phyloP scores from a whole-genome alignment of 2,113 vertebrate species.

The Zosterops borbonicus region DNA sequence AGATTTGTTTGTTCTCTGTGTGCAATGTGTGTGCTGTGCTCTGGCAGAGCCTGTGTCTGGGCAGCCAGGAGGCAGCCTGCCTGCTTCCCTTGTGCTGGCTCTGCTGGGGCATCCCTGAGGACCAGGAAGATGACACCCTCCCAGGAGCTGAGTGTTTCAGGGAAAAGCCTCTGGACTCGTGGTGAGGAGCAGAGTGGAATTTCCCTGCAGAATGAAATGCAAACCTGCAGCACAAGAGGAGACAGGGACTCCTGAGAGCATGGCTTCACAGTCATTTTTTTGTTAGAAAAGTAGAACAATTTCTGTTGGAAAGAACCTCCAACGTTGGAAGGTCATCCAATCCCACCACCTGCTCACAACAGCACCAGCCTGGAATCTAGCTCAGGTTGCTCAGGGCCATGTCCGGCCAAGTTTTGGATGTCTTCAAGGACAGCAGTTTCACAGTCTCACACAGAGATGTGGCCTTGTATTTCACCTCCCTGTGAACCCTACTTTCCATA shows the following conservation, averaged over 20 bases:
- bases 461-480: background rate
- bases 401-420: background rate
- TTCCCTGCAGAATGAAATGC: background rate
- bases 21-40: background rate
- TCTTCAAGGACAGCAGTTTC: background rate
- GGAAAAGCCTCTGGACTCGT: background rate
- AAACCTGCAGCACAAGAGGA: background rate
- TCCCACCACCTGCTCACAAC: background rate
- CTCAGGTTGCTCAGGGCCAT: background rate
- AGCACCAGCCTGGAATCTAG: background rate
- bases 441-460: background rate
- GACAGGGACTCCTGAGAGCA: background rate
- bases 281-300: background rate
- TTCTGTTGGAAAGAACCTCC: background rate
- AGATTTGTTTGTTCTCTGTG: background rate
- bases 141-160: background rate
- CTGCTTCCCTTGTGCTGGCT: background rate
- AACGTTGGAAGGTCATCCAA: conserved; percentile 17
- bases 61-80: background rate
- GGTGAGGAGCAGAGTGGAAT: background rate
- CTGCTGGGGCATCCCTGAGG: background rate
- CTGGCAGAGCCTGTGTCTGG: background rate
- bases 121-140: background rate
- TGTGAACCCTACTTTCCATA: background rate
- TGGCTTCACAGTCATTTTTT: background rate